Evolutionary conservation across 2,888 invertebrate genomes (phyloP), one percentile per base, ranked within the genome.

Genomic region (Autographa gamma): DNA sequence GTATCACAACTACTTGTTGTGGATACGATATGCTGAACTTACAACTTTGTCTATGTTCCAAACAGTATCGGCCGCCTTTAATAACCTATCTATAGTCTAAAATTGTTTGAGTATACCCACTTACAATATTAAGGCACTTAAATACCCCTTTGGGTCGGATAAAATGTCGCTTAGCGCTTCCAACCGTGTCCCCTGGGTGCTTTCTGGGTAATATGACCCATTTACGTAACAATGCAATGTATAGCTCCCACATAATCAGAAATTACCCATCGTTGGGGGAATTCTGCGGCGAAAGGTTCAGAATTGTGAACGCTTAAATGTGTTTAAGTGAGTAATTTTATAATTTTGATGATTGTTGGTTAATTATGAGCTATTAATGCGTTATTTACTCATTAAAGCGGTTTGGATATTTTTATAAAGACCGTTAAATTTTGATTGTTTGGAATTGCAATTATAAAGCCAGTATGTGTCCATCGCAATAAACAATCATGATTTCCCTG

Each of bases 61-160:
- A 13, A 41, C 11, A 13, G 41, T 41, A 41, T 41, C 13, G 11
- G 13, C 13, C 13, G 13, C 41, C 3, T 41, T 13, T 48, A 7
- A n/a, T 48, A n/a, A 48, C 48, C n/a, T n/a, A n/a, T n/a, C 43
- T 43, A 43, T 43, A 43, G 6, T n/a, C 48, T n/a, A n/a, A 25
- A 48, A 48, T 48, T 48, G 48, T 48, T 5, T 43, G 14, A n/a
- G 48, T 48, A 38, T 38, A 16, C 5, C 19, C 19, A 25, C 54
- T 56, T 56, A 25, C 13, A 56, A 25, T 19, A 56, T 56, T 19
- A 56, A 56, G 13, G 25, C 25, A 56, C 54, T 56, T 56, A 67
- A 62, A 65, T 54, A 68, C 63, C 70, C 68, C 56, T 75, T 75
- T 32, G 38, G 68, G 80, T 43, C 56, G 38, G 43, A 63, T 56